Percentiles rank a stretch among this genome's conserved stretches.
Conservation (phyloP, 2,797 vertebrate species). For the Morelia viridis region DNA sequence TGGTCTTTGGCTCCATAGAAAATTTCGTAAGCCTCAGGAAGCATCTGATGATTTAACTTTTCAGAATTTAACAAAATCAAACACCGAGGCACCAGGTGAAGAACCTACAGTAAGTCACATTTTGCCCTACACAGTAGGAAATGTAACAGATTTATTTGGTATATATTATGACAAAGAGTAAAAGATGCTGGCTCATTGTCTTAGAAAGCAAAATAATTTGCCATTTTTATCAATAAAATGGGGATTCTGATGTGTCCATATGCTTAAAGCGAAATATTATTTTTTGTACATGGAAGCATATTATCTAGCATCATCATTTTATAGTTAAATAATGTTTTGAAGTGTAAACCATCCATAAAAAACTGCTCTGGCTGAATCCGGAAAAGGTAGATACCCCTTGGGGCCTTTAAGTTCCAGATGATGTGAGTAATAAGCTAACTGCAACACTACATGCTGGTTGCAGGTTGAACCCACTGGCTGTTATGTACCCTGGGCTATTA, state of each 20-base stretch:
- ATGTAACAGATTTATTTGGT: not conserved
- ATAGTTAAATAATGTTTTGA: not conserved
- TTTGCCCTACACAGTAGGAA: not conserved
- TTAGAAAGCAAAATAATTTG: not conserved
- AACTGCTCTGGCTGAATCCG: not conserved
- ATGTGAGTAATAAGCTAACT: not conserved
- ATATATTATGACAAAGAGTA: not conserved
- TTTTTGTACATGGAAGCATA: not conserved
- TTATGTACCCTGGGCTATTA: not conserved
- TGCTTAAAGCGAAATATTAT: not conserved
- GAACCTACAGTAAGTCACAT: conserved; percentile 80
- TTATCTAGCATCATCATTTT: not conserved
- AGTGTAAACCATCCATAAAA: not conserved
- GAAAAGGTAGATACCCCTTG: not conserved
- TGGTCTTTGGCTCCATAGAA: conserved; percentile 66
- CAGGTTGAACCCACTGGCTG: not conserved
- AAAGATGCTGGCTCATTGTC: not conserved
- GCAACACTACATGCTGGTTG: not conserved
- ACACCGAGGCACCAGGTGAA: conserved; percentile 88
- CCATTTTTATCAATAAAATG: not conserved
- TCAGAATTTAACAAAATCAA: conserved; percentile 81
- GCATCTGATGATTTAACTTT: conserved; percentile 76
- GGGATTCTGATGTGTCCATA: not conserved
- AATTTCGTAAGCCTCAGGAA: conserved; percentile 61
- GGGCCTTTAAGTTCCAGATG: not conserved